Base-by-base conservation (phyloP, 1,140 invertebrate genomes). In the Drosophila leontia region DNA sequence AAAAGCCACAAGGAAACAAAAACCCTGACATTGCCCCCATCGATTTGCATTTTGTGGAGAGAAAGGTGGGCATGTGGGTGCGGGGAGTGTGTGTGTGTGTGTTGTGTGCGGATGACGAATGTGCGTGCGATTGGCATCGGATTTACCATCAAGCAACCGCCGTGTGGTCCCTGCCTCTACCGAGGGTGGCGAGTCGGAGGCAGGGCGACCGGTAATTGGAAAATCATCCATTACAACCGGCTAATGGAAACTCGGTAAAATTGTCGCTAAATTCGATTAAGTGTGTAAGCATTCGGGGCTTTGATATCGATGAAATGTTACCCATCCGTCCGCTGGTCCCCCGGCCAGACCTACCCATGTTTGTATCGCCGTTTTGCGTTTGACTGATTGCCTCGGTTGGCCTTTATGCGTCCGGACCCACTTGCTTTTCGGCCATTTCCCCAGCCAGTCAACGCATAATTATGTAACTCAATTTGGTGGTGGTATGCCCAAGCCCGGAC, bases 201-300 rank as follows among this genome's bases (percentile, higher is more conserved):
- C 44, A 45, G 63, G 80, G 75, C 71, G 65, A 82, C 83, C 83
- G 83, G 83, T 87, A 87, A 87, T 87, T 87, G 83, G 84, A 88
- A 87, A 87, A 87, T 88, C 83, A 88, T 80, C 84, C 85, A 88
- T 87, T 87, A 87, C 84, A 62, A 87, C 60, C 77, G 68, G 58
- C 84, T 88, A 88, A 87, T 87, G 83, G 83, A 87, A 84, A 88
- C 56, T 64, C 68, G 75, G 81, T 86, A 51, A 84, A 88, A 87
- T 82, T 88, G 71, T 87, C 78, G 80, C 83, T 77, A 80, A 87
- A 87, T 87, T 87, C 84, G 80, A 88, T 87, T 87, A 88, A 83
- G 68, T 69, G 77, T 80, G 83, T 80, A 88, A 87, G 84, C 82
- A 59, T 56, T 56, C 57, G 62, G 48, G 59, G 64, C 69, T 71